Evolutionary conservation across 2,113 vertebrate species (phyloP).

Genomic region (Prionailurus viverrinus): DNA sequence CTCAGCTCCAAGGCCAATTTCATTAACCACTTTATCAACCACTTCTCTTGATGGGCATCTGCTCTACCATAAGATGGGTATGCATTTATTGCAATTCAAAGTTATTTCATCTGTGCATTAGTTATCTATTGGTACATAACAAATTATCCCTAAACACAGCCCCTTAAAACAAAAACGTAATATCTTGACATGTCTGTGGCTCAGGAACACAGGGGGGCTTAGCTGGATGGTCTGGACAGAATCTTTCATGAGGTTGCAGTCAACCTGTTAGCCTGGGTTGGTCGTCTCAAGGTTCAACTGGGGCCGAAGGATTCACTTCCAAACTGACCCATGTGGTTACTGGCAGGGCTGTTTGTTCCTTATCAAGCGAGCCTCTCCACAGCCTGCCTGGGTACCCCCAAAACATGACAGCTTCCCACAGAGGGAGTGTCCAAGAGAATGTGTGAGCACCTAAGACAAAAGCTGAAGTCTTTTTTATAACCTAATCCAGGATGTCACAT

Average conservation of each 20-base stretch:
- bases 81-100: not conserved
- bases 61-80: not conserved
- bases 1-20: not conserved
- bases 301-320: not conserved
- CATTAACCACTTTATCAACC: not conserved
- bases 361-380: not conserved
- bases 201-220: not conserved
- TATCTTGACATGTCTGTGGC: not conserved
- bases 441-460: not conserved
- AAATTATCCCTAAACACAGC: not conserved
- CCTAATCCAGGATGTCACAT: not conserved
- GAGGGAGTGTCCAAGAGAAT: not conserved
- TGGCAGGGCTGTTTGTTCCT: not conserved
- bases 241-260: not conserved
- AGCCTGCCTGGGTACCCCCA: not conserved
- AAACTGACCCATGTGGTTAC: not conserved
- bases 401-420: not conserved
- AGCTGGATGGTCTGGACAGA: not conserved
- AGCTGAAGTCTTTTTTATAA: not conserved
- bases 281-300: not conserved
- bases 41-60: not conserved
- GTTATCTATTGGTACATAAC: not conserved
- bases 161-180: slow-evolving; percentile 38
- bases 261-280: not conserved
- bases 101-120: not conserved